Evolutionary conservation across 2,113 vertebrate species (phyloP), one percentile per base, ranked within the genome.

Genomic region (Tachycineta bicolor): DNA sequence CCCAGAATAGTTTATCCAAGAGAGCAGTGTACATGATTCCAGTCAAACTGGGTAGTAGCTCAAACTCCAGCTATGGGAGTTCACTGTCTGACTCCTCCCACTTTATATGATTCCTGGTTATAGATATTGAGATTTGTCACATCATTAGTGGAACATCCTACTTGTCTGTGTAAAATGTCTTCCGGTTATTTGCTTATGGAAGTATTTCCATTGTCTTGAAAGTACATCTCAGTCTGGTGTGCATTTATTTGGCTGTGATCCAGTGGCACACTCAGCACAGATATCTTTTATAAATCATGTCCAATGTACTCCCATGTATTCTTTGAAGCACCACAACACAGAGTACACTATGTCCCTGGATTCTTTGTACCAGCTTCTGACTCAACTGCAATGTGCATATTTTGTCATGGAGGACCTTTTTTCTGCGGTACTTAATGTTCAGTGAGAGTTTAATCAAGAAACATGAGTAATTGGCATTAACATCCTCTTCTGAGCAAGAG

Each of bases 381-480:
- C 60, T 95, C 85, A 87, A 68, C 64, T 81, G 64, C 76, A 83
- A 56, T 21, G 33, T 86, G 90, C 67, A 43, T 80, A 67, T 83
- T 96, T 93, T 44, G 21, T 49, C 56, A 58, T 75, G 71, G 76
- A 71, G 28, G 53, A 29, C 52, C 75, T 83, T 92, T 83, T 85
- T 53, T 33, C 82, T 52, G 34, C 43, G 59, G 91, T 88, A 96
- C 93, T 96, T 94, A 86, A 85, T 71, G 95, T 95, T 95, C 29
- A 0, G 75, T 78, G 71, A 92, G 93, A 81, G 52, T 96, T 96
- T 95, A 97, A 97, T 96, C 90, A 95, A 94, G 92, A 92, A 93
- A 94, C 88, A 96, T 93, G 94, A 96, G 90, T 95, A 96, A 96
- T 86, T 94, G 92, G 75, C 82, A 96, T 96, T 96, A 94, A 60